Base-by-base conservation (phyloP, 64 coral and sea anemone genomes). In the Porites australiensis region DNA sequence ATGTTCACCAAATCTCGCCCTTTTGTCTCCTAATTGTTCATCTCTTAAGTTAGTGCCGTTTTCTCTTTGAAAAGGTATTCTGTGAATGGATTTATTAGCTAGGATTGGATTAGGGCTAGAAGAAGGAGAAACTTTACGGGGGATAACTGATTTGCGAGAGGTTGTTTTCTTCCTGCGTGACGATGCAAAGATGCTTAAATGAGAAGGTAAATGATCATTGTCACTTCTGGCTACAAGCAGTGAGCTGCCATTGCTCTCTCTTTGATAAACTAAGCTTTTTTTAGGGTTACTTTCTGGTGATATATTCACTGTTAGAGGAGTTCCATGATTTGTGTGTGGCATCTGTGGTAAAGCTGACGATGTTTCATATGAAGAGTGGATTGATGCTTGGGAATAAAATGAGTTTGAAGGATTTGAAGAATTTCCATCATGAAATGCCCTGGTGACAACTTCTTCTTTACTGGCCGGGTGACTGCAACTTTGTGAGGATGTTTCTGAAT, bases 111-210 rank as follows among this genome's bases (percentile, higher is more conserved):
- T 52, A 18, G 81, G 46, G 12, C 81, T 50, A 13, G 62, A 69
- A 3, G 45, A 68, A 12, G 81, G 81, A 18, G 63, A 63, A 10
- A 68, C 45, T 68, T 68, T 84, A n/a, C 63, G 81, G 8, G 61
- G 81, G 16, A 84, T 51, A 20, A 65, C 81, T 13, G 63, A 84
- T 69, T 84, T 84, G 4, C 81, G 45, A 84, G 63, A 18, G 11
- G 75, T 64, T 18, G 73, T 69, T 51, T 84, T 84, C 81, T 84
- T 84, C 5, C 81, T 61, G 69, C 81, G 81, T 11, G 81, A 84
- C 10, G 47, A 20, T 20, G 62, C 48, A 21, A 51, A 65, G 69
- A 84, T 48, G 44, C 81, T 50, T 68, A 63, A 51, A 22, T 49
- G 81, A 49, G 81, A 69, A 46, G 81, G 45, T 18, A 68, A 84